These are phyloP conservation scores for Calonectris borealis DNA, from an alignment of 2,113 vertebrate species.

Conservation along the genomic window DNA sequence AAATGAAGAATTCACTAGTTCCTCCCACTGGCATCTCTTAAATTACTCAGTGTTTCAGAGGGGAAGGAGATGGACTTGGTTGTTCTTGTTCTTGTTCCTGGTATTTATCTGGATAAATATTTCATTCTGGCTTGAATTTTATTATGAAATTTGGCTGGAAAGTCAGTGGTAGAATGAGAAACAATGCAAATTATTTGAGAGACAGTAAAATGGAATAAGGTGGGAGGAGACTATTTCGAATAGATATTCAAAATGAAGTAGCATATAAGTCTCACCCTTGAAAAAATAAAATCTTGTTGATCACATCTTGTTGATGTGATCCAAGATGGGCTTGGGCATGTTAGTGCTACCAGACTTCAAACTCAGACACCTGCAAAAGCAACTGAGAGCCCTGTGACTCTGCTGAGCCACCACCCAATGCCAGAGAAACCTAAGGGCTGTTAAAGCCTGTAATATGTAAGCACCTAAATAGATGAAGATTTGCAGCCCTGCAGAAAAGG, in stretches of 20 bases:
- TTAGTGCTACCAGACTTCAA: not conserved
- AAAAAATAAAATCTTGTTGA: too few relatives aligned
- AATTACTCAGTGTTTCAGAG: not conserved
- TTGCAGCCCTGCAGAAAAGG: not conserved
- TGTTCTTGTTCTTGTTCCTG: not conserved
- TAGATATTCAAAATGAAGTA: too few relatives aligned
- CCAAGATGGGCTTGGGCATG: not conserved
- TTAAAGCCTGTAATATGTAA: not conserved
- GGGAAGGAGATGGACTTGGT: not conserved
- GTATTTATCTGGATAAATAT: too few relatives aligned
- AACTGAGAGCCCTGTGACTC: not conserved
- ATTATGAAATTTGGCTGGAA: too few relatives aligned
- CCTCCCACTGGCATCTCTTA: not conserved
- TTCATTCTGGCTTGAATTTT: too few relatives aligned
- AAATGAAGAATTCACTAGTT: slow-evolving; percentile 5
- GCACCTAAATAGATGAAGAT: not conserved
- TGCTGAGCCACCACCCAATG: not conserved
- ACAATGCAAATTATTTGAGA: too few relatives aligned
- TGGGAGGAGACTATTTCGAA: too few relatives aligned
- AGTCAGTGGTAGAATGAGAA: too few relatives aligned
- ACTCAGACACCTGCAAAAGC: not conserved
- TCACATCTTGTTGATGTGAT: not conserved
- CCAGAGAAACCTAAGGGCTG: not conserved
- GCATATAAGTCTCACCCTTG: too few relatives aligned
- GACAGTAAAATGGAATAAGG: too few relatives aligned